Conservation (phyloP, 2,797 vertebrate species). For the Hydrophis major region DNA sequence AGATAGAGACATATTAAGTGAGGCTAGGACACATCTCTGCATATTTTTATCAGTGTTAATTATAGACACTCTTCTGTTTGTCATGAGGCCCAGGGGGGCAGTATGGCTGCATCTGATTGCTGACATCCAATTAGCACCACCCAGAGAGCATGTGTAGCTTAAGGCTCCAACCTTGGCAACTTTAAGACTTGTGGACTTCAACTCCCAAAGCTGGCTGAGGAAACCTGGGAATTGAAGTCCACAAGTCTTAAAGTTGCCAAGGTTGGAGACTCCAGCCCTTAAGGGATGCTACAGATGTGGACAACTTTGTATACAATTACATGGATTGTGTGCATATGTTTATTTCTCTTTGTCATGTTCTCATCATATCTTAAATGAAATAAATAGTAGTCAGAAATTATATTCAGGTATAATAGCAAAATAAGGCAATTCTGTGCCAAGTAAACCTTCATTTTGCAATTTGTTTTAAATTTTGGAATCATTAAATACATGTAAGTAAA, state of each 20-base stretch:
- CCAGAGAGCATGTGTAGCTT: background rate
- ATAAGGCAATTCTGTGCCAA: background rate
- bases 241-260: no score
- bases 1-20: background rate
- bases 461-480: no score
- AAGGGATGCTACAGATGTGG: background rate
- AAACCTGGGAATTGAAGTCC: no score
- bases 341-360: background rate
- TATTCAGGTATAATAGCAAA: background rate
- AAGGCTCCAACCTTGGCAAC: background rate
- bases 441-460: background rate
- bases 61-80: background rate
- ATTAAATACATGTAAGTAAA: background rate
- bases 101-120: background rate
- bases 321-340: background rate
- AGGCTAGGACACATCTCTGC: background rate
- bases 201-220: no score
- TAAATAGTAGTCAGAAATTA: background rate
- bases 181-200: no score
- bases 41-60: background rate
- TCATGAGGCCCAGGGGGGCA: background rate
- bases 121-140: background rate
- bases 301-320: background rate
- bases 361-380: background rate
- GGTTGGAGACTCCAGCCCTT: no score